A percentile compares a stretch with the other conserved stretches of the same genome.
Evolutionary conservation across 35 echinoderm and acorn worm genomes (phyloP).

Genomic region (Hemicentrotus pulcherrimus): DNA sequence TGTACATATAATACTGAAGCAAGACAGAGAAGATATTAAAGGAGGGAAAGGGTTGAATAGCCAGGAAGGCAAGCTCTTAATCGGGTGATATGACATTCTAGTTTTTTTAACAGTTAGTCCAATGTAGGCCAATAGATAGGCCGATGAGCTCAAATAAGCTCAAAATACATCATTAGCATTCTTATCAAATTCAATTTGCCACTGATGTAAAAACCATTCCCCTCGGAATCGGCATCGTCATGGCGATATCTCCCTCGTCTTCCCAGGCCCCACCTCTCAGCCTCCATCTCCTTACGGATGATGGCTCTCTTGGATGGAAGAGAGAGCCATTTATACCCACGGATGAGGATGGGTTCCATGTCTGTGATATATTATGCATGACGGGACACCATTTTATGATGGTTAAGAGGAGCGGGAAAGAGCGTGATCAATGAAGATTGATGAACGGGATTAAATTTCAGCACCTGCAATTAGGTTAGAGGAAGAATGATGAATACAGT

Average conservation of each 20-base stretch:
- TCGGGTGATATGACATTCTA: background rate
- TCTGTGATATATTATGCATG: constrained; percentile 10
- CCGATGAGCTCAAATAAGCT: background rate
- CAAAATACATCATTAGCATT: background rate
- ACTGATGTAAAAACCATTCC: background rate
- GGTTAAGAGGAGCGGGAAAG: background rate
- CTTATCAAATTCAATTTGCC: background rate
- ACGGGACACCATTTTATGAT: background rate
- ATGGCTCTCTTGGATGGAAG: background rate
- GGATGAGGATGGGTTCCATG: background rate
- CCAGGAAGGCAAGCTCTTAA: background rate
- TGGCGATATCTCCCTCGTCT: background rate
- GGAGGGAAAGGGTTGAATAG: background rate
- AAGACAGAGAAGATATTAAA: background rate
- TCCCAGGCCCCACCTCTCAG: background rate
- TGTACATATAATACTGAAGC: no score
- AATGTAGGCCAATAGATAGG: background rate
- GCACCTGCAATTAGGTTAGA: background rate
- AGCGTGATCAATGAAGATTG: background rate
- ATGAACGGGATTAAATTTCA: background rate
- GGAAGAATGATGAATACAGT: background rate
- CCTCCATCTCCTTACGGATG: background rate
- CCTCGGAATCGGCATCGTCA: background rate
- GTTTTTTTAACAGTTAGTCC: background rate
- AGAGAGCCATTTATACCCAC: background rate